Base-by-base conservation (phyloP, 2,113 vertebrate species). In the Malurus melanocephalus region DNA sequence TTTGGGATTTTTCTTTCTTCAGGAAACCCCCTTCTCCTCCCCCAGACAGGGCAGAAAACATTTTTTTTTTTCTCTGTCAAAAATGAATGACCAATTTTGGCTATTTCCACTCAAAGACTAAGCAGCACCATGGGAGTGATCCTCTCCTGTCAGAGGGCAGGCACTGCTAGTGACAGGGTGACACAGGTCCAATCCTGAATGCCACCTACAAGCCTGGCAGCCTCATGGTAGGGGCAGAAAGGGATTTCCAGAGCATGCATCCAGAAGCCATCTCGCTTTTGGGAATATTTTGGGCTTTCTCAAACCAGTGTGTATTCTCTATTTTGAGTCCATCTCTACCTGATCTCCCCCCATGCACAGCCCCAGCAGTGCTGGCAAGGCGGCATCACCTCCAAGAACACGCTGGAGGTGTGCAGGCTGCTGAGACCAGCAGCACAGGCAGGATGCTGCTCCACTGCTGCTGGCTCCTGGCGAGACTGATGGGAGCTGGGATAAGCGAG, bases 91-190 rank as follows among this genome's bases (percentile, higher is more conserved):
- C 32, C 19, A 7, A 2, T 73, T 86, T 68, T 88, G 57, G 13
- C 32, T 48, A 16, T 14, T 21, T 61, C 42, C 51, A 18, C 45
- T 60, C 57, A 42, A 73, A 73, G 23, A 42, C 22, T n/a, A 66
- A 62, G 18, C 15, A 84, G 16, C 49, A 83, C 27, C 0, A 2
- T 0, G 1, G 46, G 32, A 89, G 8, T 3, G 2, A 78, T 42
- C 15, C 53, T 61, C 42, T 78, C n/a, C n/a, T 81, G 66, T 62
- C 48, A 90, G 53, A 42, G 20, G 19, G 30, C 60, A 76, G 49
- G 11, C 2, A 5, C 27, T 1, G 1, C 19, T 2, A 1, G 62
- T 53, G 45, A 59, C 1, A 6, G 3, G 46, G 13, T 45, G 45
- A 84, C 40, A 46, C 1, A 1, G 21, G 9, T 24, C 22, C 35